phyloP scores from a whole-genome alignment of 2,888 invertebrate genomes.

The Ypsolopha sequella region DNA sequence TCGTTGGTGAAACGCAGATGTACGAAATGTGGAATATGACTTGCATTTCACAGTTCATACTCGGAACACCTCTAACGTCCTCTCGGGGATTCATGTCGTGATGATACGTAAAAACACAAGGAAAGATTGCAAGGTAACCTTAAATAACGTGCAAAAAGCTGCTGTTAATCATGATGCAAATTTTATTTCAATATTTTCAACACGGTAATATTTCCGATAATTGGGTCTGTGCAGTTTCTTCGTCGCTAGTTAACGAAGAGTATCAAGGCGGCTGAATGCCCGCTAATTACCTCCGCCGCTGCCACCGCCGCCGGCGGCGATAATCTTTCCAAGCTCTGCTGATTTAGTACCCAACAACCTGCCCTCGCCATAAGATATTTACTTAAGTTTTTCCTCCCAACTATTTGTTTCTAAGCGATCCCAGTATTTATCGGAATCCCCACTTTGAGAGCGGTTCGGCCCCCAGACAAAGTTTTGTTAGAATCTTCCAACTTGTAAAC shows the following conservation, averaged over 20 bases:
- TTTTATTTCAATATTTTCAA: too few relatives aligned
- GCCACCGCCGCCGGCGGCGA: not conserved
- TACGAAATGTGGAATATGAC: too few relatives aligned
- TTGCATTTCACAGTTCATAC: too few relatives aligned
- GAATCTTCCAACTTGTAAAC: not conserved
- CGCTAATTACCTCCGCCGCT: not conserved
- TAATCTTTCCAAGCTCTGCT: not conserved
- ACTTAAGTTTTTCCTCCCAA: not conserved
- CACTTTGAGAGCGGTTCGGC: not conserved
- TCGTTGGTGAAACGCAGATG: too few relatives aligned
- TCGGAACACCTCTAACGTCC: too few relatives aligned
- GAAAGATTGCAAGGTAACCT: too few relatives aligned
- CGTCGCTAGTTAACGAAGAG: not conserved
- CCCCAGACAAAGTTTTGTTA: not conserved
- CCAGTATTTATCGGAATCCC: not conserved
- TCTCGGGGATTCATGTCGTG: too few relatives aligned
- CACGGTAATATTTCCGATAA: not conserved
- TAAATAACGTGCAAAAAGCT: too few relatives aligned
- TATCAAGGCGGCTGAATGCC: not conserved
- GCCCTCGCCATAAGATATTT: not conserved
- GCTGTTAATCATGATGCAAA: too few relatives aligned
- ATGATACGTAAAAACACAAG: too few relatives aligned
- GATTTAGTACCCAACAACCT: not conserved
- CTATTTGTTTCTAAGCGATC: not conserved
- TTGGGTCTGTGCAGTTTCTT: not conserved